phyloP scores from a whole-genome alignment of 2,888 invertebrate species.

The Rhopalosiphum nymphaeae region DNA sequence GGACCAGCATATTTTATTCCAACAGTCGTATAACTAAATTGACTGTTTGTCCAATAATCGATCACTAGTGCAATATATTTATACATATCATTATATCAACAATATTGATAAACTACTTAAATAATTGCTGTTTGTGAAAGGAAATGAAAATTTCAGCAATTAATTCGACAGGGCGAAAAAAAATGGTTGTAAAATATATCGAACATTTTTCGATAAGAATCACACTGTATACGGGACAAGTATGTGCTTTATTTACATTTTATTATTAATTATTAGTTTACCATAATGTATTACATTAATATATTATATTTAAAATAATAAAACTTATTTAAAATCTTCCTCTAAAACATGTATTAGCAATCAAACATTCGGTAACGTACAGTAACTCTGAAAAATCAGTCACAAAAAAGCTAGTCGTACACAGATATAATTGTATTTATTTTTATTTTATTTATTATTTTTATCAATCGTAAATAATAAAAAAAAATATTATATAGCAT shows the following conservation, averaged over 20 bases:
- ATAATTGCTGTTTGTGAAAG: background rate
- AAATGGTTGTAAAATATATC: too few species aligned
- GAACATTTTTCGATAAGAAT: too few species aligned
- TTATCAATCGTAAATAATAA: background rate
- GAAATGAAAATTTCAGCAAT: background rate
- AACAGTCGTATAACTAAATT: background rate
- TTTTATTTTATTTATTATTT: constrained; percentile 18
- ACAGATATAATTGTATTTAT: background rate
- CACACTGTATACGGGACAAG: background rate
- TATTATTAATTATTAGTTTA: background rate
- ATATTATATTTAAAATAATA: background rate
- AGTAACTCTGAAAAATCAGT: background rate
- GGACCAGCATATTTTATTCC: background rate
- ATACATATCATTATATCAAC: background rate
- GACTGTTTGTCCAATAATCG: background rate
- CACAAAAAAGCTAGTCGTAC: background rate
- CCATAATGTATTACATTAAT: too few species aligned
- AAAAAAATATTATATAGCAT: background rate
- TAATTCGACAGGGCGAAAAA: too few species aligned
- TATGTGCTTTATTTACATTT: background rate
- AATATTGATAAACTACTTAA: background rate
- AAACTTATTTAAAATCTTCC: background rate
- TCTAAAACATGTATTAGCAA: background rate
- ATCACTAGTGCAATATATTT: background rate
- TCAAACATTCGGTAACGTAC: background rate